Evolutionary conservation across 2,797 vertebrate genomes (phyloP).

Genomic region (Oreochromis mossambicus): DNA sequence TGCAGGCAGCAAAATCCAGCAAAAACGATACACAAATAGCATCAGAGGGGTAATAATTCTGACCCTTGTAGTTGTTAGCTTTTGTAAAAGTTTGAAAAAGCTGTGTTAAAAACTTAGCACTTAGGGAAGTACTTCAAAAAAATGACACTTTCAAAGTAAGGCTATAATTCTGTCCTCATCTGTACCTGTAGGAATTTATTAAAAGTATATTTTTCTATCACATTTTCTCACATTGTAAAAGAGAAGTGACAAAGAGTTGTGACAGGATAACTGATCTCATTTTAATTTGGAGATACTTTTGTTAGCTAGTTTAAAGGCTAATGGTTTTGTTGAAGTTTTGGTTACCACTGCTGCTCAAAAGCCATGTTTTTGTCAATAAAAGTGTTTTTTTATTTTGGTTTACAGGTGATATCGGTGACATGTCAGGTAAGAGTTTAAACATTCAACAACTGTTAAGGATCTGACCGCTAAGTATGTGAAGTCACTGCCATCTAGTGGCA

Average conservation of each 20-base stretch:
- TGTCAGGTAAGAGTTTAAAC: constrained; percentile 85
- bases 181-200: background rate
- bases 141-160: background rate
- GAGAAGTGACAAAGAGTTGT: background rate
- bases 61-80: background rate
- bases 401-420: constrained; percentile 95
- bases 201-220: background rate
- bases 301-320: background rate
- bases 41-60: background rate
- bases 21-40: background rate
- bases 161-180: background rate
- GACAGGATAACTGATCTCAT: background rate
- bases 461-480: background rate
- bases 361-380: background rate
- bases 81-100: background rate
- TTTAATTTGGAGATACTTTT: background rate
- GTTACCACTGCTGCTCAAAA: background rate
- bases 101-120: background rate
- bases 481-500: constrained; percentile 63
- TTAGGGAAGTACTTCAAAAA: background rate
- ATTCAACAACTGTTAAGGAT: background rate
- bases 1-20: background rate
- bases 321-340: background rate
- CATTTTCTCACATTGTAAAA: background rate
- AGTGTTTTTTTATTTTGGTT: constrained; percentile 15